Evolutionary conservation across 2,888 invertebrate species (phyloP).

Genomic region (Dryomyza anilis): DNA sequence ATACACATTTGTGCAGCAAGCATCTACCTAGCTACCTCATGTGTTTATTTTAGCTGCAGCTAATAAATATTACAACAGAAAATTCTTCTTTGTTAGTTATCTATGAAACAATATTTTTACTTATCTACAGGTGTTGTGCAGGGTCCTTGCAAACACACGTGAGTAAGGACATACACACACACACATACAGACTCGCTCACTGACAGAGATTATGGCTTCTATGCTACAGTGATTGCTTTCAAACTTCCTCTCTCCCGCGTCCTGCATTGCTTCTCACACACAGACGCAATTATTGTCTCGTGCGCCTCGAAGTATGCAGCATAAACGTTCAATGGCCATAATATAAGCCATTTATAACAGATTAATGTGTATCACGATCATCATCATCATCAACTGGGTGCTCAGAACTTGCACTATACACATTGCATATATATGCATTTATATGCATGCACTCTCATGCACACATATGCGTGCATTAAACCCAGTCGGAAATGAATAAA

Average conservation of each 20-base stretch:
- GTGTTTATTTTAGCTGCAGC: conserved; percentile 6
- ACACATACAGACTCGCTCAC: not conserved
- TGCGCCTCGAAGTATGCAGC: not conserved
- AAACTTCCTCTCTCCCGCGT: not conserved
- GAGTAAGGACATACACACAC: not conserved
- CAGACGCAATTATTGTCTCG: not conserved
- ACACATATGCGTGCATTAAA: not conserved
- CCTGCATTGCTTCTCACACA: not conserved
- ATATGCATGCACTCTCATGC: not conserved
- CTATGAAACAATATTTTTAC: conserved; percentile 10
- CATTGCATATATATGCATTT: not conserved
- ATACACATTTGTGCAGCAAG: not conserved
- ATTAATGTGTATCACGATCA: conserved; percentile 27
- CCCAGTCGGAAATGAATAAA: no score
- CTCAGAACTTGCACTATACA: not conserved
- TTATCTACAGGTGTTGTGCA: conserved; percentile 29
- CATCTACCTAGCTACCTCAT: no score
- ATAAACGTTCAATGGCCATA: conserved; percentile 24
- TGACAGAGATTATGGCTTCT: not conserved
- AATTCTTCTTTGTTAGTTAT: not conserved
- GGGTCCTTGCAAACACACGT: not conserved
- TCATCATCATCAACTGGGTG: conserved; percentile 7
- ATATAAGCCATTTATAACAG: conserved; percentile 33
- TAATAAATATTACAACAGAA: conserved; percentile 18
- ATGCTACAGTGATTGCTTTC: not conserved